Base-by-base conservation (phyloP, 2,888 invertebrate genomes). In the Catocala fraxini region DNA sequence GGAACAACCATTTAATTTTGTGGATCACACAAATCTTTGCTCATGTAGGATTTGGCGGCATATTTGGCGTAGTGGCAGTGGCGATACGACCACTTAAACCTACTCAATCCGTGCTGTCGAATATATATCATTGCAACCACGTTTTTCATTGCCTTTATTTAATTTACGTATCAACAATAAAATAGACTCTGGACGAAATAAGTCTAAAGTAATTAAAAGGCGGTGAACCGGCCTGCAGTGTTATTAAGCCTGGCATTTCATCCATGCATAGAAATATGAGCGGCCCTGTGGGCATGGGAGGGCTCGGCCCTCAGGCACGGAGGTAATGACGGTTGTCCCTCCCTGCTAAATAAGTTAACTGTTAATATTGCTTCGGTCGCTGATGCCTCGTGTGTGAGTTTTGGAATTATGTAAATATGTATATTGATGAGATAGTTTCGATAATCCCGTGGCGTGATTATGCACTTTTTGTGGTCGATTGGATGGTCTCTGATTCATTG, bases 241-340 rank as follows among this genome's bases (percentile, higher is more conserved):
- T 73, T 68, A 75, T 81, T 75, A 72, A 66, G 70, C 63, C 59
- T 61, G 73, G 76, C 68, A 77, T 77, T 72, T 72, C 74, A 76
- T 75, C 78, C 82, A 83, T 79, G 81, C 79, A 78, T 79, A 77
- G 71, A 74, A 73, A 77, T 75, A 80, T 79, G 77, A 82, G 77
- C 72, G 73, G 71, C 65, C 34, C 11, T 12, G 45, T n/a, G 42
- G 6, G 39, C n/a, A 42, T n/a, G 15, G 15, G 42, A 42, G 48
- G 42, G 25, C 41, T 54, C 67, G 52, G 63, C 72, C 69, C 70
- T 41, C 57, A 35, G 70, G 71, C 71, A 57, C 68, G 34, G 13
- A 41, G 6, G 64, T 76, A 65, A 76, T 68, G 65, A 71, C 56
- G 60, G 56, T 51, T 41, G 62, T 53, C 66, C 66, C 62, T 64